These are phyloP conservation scores for Hylaea fasciaria DNA, from an alignment of 2,888 invertebrate genomes.

Conservation along the genomic window DNA sequence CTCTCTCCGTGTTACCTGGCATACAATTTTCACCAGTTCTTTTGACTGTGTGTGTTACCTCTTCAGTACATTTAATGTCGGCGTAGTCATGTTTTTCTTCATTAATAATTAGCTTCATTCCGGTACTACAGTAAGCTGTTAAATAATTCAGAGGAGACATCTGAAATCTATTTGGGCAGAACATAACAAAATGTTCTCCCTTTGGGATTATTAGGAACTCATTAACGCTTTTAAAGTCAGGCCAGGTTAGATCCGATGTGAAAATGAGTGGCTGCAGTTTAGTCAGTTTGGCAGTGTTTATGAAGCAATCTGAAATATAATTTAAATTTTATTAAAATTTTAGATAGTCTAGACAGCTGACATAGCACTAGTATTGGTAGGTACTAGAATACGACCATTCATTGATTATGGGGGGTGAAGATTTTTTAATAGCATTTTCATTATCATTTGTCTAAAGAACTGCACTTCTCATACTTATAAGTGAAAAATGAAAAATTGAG, in stretches of 20 bases:
- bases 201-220: conserved; percentile 50
- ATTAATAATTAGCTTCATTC: not conserved
- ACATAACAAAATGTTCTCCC: conserved; percentile 41
- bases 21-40: not conserved
- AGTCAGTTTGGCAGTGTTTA: conserved; percentile 48
- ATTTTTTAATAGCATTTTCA: too few species aligned
- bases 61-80: not conserved
- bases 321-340: not conserved
- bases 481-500: too few species aligned
- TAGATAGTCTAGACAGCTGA: too few species aligned
- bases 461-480: too few species aligned
- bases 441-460: too few species aligned
- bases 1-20: not conserved
- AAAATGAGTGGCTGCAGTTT: conserved; percentile 51
- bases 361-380: too few species aligned
- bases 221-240: conserved; percentile 38
- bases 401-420: too few species aligned
- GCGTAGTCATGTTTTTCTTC: not conserved
- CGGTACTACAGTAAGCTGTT: not conserved
- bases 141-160: conserved; percentile 28
- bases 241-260: conserved; percentile 38
- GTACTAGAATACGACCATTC: too few species aligned
- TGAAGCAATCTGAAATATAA: conserved; percentile 58
- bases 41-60: not conserved
- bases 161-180: conserved; percentile 52